Percentiles rank a stretch among this genome's conserved stretches.
These are phyloP conservation scores for Tineola bisselliella DNA, from an alignment of 2,888 invertebrate species.

Conservation along the genomic window DNA sequence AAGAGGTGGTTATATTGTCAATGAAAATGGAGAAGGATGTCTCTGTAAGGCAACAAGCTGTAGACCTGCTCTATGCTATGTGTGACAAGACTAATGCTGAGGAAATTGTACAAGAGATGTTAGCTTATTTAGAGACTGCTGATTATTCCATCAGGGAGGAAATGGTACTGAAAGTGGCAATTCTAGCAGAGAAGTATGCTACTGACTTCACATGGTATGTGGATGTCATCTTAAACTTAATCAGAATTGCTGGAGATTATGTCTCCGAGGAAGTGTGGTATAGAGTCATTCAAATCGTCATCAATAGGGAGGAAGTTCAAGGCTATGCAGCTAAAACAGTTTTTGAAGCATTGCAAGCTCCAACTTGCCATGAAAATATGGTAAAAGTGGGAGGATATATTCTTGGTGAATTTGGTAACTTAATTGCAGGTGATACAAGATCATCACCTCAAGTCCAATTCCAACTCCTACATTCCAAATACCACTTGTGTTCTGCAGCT, in stretches of 20 bases:
- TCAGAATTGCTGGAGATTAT: constrained; percentile 99
- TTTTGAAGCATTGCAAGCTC: constrained; percentile 98
- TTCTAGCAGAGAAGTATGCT: constrained; percentile 98
- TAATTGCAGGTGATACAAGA: constrained; percentile 97
- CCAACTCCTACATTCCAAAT: constrained; percentile 97
- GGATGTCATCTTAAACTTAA: constrained; percentile 98
- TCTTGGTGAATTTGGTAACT: constrained; percentile 98
- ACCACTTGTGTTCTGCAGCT: constrained; percentile 96
- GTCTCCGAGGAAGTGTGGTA: constrained; percentile 99
- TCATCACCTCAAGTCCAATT: constrained; percentile 98
- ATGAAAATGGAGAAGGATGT: constrained; percentile 99
- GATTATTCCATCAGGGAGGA: constrained; percentile 99
- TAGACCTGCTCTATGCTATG: constrained; percentile 99
- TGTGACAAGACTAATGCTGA: constrained; percentile 99
- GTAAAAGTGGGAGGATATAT: constrained; percentile 99
- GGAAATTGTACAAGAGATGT: constrained; percentile 99
- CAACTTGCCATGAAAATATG: constrained; percentile 99
- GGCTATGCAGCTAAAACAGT: constrained; percentile 99
- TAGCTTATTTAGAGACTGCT: constrained; percentile 98
- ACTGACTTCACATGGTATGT: constrained; percentile 99
- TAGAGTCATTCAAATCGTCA: constrained; percentile 98
- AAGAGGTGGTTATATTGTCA: constrained; percentile 98
- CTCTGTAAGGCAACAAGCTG: constrained; percentile 96
- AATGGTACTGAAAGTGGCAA: constrained; percentile 99
- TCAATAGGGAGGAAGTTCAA: constrained; percentile 99